Conservation (phyloP, 2,888 invertebrate genomes). For the Invenusta paracnida region DNA sequence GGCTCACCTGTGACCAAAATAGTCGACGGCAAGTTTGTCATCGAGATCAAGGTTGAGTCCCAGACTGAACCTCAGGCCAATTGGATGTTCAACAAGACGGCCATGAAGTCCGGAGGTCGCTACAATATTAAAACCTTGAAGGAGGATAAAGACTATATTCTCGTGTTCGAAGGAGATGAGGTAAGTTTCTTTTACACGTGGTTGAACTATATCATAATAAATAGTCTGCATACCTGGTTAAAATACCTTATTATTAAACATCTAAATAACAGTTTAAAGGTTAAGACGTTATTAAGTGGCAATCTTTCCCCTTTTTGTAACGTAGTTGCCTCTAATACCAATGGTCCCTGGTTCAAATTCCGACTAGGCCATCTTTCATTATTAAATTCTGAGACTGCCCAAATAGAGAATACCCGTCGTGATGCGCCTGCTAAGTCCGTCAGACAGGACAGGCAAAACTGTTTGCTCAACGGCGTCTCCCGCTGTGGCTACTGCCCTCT, state of each 20-base stretch:
- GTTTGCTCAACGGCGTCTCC: no score
- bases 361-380: no score
- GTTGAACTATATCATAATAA: no score
- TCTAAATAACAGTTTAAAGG: neutral
- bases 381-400: no score
- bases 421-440: no score
- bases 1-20: conserved; percentile 86
- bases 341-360: no score
- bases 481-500: no score
- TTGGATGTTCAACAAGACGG: conserved; percentile 31
- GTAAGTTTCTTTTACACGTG: conserved; percentile 49
- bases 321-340: no score
- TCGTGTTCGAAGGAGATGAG: conserved; percentile 51
- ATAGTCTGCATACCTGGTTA: neutral
- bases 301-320: no score
- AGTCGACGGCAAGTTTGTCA: conserved; percentile 69
- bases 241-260: neutral
- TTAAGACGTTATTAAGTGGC: no score
- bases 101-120: conserved; percentile 64
- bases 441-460: no score
- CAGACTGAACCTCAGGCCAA: conserved; percentile 30
- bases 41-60: conserved; percentile 50
- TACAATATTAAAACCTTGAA: conserved; percentile 76
- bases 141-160: conserved; percentile 59
- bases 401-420: no score